Conservation (phyloP, 53 echinoderm and acorn worm genomes). For the Pentamera pediparva region DNA sequence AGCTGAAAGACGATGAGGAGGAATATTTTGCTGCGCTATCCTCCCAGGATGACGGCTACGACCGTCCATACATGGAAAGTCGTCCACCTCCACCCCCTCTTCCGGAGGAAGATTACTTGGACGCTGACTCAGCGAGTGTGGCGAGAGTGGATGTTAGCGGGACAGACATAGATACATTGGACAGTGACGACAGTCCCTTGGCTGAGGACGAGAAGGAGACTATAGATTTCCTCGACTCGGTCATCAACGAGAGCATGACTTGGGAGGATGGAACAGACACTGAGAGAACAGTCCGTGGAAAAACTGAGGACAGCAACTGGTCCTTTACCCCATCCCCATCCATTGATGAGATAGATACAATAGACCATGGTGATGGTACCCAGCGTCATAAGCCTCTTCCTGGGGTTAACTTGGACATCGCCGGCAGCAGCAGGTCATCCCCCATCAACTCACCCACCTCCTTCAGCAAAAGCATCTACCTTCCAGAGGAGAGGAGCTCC, state of each 20-base stretch:
- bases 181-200: neutral
- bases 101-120: neutral
- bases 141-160: neutral
- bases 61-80: neutral
- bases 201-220: constrained; percentile 67
- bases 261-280: constrained; percentile 43
- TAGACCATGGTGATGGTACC: neutral
- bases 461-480: constrained; percentile 22
- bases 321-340: constrained; percentile 15
- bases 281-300: neutral
- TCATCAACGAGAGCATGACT: constrained; percentile 72
- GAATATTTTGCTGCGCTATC: neutral
- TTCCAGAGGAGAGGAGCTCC: constrained; percentile 14
- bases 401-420: constrained; percentile 41
- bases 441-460: constrained; percentile 3
- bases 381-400: constrained; percentile 44
- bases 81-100: neutral
- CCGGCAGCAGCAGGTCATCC: constrained; percentile 6
- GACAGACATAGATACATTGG: neutral
- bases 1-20: constrained; percentile 47
- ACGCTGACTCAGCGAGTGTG: neutral
- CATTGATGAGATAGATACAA: neutral
- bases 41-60: neutral
- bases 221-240: constrained; percentile 86
- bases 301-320: constrained; percentile 44